Base-by-base conservation (phyloP, 1,140 invertebrate species). In the Chironomus tepperi region DNA sequence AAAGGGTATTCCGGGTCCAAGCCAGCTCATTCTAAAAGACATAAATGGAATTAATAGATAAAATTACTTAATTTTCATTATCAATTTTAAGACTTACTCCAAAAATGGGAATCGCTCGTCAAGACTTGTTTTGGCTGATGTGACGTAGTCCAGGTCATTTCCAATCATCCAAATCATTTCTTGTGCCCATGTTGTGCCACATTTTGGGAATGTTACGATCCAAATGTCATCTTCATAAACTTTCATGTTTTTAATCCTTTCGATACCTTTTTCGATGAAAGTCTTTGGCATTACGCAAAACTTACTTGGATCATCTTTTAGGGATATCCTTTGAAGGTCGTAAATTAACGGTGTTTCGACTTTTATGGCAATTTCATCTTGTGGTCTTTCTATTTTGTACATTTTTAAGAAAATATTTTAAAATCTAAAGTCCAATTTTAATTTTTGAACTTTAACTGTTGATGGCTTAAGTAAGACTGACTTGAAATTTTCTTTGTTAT, bases 141-240 rank as follows among this genome's bases (percentile, higher is more conserved):
- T 67, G 0, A 77, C 75, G 9, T 78, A 80, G 21, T 90, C 82
- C 21, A 87, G 81, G 75, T 88, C 79, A 74, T 88, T 87, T 74
- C 81, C 78, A 73, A 89, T 79, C 0, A 87, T 76, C 86, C 87
- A 89, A 0, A 87, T 82, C 79, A 89, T 83, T 79, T 89, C 88
- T 81, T 89, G 87, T 0, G 84, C 85, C 87, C 87, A 89, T 12
- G 87, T 89, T 19, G 88, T 89, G 3, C 87, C 72, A 73, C 18
- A 57, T 83, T 65, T 75, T 70, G 84, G 84, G 79, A 79, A 84
- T 0, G 87, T 86, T 7, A 86, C 70, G 15, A 90, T 82, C 83
- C 86, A 89, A 0, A 85, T 83, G 76, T 90, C 89, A 75, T 84
- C 83, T 0, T 80, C 70, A 76, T 83, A 80, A 1, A 81, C 79